Percentiles rank a stretch among this genome's conserved stretches.
These are phyloP conservation scores for Chloromyia formosa DNA, from an alignment of 2,888 invertebrate species.

Conservation along the genomic window DNA sequence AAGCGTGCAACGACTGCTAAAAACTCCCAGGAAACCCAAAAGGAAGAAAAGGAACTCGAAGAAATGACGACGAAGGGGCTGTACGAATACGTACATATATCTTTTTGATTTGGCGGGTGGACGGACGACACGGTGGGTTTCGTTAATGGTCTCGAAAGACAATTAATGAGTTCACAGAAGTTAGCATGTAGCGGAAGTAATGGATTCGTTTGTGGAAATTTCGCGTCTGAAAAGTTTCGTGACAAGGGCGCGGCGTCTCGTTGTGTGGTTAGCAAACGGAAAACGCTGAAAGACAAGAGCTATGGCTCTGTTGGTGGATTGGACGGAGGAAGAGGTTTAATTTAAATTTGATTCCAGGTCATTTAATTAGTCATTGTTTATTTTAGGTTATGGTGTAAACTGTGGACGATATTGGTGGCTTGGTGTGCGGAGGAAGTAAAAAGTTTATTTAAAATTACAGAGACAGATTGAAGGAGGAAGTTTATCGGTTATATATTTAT, in stretches of 20 bases:
- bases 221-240: not conserved
- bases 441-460: too few species aligned
- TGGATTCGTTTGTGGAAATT: conserved; percentile 17
- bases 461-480: too few species aligned
- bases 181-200: not conserved
- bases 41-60: not conserved
- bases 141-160: conserved; percentile 11
- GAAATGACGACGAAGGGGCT: not conserved
- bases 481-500: too few species aligned
- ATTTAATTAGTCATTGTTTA: not conserved
- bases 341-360: not conserved
- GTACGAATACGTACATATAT: not conserved
- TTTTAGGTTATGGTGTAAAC: too few species aligned
- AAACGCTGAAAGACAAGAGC: not conserved
- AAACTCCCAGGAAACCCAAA: not conserved
- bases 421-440: too few species aligned
- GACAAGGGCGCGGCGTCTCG: too few species aligned
- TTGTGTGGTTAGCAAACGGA: not conserved
- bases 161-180: conserved; percentile 21
- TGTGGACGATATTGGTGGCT: too few species aligned
- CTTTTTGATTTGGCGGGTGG: not conserved
- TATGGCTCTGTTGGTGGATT: not conserved
- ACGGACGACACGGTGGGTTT: not conserved
- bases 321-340: not conserved
- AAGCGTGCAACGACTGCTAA: too few species aligned